Conservation (phyloP, 2,113 vertebrate species). For the Corapipo altera region DNA sequence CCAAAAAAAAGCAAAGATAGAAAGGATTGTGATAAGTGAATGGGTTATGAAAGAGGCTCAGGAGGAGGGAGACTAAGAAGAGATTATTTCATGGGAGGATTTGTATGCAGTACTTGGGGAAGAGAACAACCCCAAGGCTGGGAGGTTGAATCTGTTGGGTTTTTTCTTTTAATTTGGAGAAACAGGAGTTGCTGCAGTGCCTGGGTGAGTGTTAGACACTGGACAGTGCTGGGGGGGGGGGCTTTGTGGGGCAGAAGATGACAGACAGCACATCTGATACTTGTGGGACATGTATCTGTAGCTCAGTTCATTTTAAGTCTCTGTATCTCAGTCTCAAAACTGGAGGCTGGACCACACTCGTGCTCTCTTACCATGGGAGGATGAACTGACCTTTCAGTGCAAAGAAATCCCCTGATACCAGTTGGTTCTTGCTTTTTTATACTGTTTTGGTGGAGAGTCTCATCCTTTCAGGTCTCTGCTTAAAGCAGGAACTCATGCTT, state of each 20-base stretch:
- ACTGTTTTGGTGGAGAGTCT: background rate
- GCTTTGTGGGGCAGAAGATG: background rate
- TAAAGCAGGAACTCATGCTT: background rate
- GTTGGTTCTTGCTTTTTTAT: background rate
- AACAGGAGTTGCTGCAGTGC: background rate
- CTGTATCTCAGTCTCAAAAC: background rate
- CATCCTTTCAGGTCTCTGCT: background rate
- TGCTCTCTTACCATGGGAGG: background rate
- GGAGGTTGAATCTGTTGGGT: background rate
- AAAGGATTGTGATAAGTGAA: background rate
- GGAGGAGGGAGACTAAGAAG: background rate
- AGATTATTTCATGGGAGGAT: background rate
- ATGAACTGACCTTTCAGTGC: background rate
- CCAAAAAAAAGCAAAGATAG: background rate
- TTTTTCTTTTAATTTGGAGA: background rate
- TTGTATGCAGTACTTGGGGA: background rate
- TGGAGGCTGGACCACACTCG: background rate
- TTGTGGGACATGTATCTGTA: background rate
- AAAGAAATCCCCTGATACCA: background rate
- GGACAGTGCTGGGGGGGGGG: background rate
- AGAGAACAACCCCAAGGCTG: background rate
- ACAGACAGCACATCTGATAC: background rate
- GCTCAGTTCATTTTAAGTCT: background rate
- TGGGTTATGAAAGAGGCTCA: background rate
- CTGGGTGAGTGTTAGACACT: background rate